Evolutionary conservation across 2,797 vertebrate species (phyloP).

Genomic region (Lates japonicus): DNA sequence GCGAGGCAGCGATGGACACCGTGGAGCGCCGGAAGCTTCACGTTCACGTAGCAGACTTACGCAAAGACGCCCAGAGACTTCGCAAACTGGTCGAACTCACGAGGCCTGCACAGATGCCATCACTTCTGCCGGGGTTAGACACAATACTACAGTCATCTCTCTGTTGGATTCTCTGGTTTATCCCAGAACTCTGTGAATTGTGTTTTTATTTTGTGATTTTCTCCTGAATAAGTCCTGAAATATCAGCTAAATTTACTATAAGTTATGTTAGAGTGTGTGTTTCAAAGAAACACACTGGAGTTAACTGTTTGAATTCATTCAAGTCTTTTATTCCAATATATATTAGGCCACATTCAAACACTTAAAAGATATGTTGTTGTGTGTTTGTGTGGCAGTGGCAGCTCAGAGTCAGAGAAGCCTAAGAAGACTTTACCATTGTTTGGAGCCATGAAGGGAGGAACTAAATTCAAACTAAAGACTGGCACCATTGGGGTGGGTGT

Average conservation of each 20-base stretch:
- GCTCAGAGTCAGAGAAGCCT: constrained; percentile 85
- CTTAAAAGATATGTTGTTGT: not conserved
- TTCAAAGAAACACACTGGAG: not conserved
- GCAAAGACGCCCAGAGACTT: constrained; percentile 92
- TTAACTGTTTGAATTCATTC: not conserved
- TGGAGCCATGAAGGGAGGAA: constrained; percentile 98
- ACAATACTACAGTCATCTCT: not conserved
- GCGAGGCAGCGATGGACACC: constrained; percentile 87
- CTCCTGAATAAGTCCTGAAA: constrained; percentile 34
- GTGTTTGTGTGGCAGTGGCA: constrained; percentile 60
- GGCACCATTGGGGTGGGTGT: constrained; percentile 92
- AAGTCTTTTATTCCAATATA: not conserved
- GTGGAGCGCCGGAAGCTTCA: constrained; percentile 95
- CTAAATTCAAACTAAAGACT: constrained; percentile 96
- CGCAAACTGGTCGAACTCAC: constrained; percentile 93
- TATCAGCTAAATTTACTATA: not conserved
- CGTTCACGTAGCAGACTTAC: constrained; percentile 90
- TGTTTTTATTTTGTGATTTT: not conserved
- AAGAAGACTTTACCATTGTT: constrained; percentile 94
- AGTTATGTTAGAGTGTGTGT: not conserved
- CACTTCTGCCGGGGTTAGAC: constrained; percentile 89
- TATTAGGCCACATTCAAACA: not conserved
- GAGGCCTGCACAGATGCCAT: constrained; percentile 92
- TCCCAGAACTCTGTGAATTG: not conserved
- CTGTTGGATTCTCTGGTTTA: not conserved